Evolutionary conservation across 2,797 vertebrate genomes (phyloP), one percentile per base, ranked within the genome.

Genomic region (Aplochiton taeniatus): DNA sequence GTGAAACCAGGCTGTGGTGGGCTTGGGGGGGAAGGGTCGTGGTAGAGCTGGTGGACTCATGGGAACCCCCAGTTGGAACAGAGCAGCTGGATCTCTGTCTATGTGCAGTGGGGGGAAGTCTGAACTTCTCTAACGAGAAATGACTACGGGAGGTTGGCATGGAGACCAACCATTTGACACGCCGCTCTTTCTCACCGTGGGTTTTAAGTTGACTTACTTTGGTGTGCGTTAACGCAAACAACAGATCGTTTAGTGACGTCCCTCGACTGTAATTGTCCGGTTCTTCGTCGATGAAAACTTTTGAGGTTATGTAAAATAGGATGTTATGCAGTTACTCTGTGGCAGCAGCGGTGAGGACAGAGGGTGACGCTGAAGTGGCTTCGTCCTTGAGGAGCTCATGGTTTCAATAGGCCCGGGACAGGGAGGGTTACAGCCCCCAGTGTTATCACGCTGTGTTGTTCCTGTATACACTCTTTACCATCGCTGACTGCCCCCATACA

Each of bases 11-110:
- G 31, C 31, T 31, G 31, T 31, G 44, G 51, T 45, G 63, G 44
- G 11, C 57, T 31, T 58, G 80, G 83, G 85, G 85, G 88, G 77
- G 79, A 89, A 84, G 66, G 88, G 79, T 90, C 88, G 89, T 31
- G 31, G 31, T 31, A 31, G 31, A 31, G 31, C 31, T 31, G 31
- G 31, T 31, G 31, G 31, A 31, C 6, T 31, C 31, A 31, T 31
- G 31, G 2, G 31, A 31, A 31, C 31, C 31, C 31, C 31, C 70
- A 79, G 82, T 85, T 87, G 89, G 87, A 88, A 80, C 80, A 67
- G 78, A 90, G 90, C 91, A 90, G 91, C 92, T 92, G 91, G 90
- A 91, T 93, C 88, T 88, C 82, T 91, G 90, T 92, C 87, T 89
- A 88, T 85, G 85, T 85, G 87, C 87, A 82, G 84, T 69, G 42